phyloP scores from a whole-genome alignment of 2,797 vertebrate species.

The Pristis pectinata region DNA sequence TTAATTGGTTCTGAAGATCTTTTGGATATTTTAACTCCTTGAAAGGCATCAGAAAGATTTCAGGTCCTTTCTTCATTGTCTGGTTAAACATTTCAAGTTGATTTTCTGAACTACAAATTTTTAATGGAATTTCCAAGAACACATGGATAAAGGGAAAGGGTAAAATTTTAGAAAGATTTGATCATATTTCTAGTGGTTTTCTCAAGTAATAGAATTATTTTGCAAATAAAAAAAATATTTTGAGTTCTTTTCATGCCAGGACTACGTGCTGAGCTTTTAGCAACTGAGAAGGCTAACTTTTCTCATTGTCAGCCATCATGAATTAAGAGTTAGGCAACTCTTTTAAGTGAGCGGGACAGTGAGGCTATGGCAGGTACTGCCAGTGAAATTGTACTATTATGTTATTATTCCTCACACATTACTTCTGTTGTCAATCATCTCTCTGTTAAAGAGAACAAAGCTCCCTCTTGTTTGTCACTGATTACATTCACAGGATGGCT shows the following conservation, averaged over 20 bases:
- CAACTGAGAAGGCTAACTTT: background rate
- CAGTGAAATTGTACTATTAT: background rate
- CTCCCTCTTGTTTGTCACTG: background rate
- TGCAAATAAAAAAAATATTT: background rate
- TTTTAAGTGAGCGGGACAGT: background rate
- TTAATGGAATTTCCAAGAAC: background rate
- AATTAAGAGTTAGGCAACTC: background rate
- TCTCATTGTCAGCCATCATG: background rate
- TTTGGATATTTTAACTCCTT: background rate
- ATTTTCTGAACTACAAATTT: background rate
- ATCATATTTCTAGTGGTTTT: background rate
- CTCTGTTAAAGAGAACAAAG: background rate
- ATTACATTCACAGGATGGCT: conserved; percentile 1
- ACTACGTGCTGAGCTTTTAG: background rate
- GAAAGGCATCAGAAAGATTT: background rate
- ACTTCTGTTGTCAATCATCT: background rate
- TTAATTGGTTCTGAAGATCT: background rate
- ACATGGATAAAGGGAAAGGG: background rate
- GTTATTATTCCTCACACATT: background rate
- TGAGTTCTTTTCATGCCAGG: background rate
- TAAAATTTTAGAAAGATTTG: background rate
- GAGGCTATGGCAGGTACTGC: background rate
- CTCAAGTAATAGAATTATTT: background rate
- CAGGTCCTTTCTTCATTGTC: background rate
- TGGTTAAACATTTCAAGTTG: background rate